phyloP scores from a whole-genome alignment of 1,140 invertebrate species.

The Leucophenga varia region DNA sequence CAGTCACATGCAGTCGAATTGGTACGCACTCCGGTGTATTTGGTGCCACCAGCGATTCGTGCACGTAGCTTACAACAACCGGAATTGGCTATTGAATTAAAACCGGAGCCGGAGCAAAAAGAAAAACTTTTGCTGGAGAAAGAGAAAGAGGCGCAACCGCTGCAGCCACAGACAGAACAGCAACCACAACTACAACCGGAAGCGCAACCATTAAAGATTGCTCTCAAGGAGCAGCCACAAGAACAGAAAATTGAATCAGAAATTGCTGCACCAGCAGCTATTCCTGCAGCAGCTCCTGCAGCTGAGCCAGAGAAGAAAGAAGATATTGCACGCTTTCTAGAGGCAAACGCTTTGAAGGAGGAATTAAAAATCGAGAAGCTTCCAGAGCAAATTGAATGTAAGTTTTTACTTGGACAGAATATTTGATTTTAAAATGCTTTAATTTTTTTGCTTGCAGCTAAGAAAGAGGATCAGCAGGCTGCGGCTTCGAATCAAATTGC shows the following conservation, averaged over 20 bases:
- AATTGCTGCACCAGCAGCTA: no score
- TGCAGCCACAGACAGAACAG: constrained; percentile 1
- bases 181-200: constrained; percentile 21
- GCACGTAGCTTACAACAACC: constrained; percentile 38
- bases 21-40: constrained; percentile 35
- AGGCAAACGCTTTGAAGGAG: constrained; percentile 7
- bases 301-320: no score
- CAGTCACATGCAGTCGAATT: constrained; percentile 45
- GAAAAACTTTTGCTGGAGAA: constrained; percentile 6
- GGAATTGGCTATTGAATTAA: constrained; percentile 15
- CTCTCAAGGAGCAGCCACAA: constrained; percentile 1
- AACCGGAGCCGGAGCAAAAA: constrained; percentile 2
- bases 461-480: no score
- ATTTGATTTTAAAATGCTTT: no score
- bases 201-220: constrained; percentile 9
- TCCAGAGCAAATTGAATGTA: no score
- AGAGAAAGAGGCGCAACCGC: constrained; percentile 1
- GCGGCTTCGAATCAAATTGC: no score
- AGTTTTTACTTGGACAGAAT: no score
- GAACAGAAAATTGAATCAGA: no score
- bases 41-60: constrained; percentile 40
- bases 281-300: no score
- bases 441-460: no score
- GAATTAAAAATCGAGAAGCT: not conserved
- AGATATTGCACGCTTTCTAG: constrained; percentile 4